A percentile compares a stretch with the other conserved stretches of the same genome.
Evolutionary conservation across 2,113 vertebrate species (phyloP).

Genomic region (Illadopsis cleaveri): DNA sequence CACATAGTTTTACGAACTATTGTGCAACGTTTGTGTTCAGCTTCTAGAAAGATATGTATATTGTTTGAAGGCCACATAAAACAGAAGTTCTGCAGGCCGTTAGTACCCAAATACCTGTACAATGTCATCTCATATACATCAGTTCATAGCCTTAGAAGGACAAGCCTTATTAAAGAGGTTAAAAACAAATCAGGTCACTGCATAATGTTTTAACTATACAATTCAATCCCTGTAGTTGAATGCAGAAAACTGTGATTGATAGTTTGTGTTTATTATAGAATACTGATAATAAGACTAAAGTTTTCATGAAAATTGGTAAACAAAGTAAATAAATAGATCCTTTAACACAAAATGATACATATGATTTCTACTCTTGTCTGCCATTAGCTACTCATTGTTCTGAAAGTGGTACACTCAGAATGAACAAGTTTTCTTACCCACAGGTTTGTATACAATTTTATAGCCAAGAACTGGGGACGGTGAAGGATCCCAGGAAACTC

Average conservation of each 20-base stretch:
- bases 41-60: not conserved
- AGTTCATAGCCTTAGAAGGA: not conserved
- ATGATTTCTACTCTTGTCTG: not conserved
- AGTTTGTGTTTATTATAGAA: not conserved
- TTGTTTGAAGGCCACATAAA: not conserved
- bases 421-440: constrained; percentile 76
- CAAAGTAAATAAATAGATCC: not conserved
- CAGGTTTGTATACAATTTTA: constrained; percentile 88
- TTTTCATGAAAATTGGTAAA: not conserved
- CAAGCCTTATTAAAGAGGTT: not conserved
- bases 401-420: not conserved
- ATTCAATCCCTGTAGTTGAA: not conserved
- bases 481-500: constrained; percentile 93
- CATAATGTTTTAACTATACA: not conserved
- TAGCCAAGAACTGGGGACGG: constrained; percentile 91
- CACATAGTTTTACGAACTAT: not conserved
- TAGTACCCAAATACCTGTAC: not conserved
- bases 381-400: not conserved
- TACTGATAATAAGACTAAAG: not conserved
- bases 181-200: not conserved
- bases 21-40: not conserved
- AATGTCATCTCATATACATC: not conserved
- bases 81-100: not conserved
- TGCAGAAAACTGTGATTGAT: not conserved
- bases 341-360: not conserved